Base-by-base conservation (phyloP, 2,797 vertebrate genomes). In the Yasuhikotakia modesta region DNA sequence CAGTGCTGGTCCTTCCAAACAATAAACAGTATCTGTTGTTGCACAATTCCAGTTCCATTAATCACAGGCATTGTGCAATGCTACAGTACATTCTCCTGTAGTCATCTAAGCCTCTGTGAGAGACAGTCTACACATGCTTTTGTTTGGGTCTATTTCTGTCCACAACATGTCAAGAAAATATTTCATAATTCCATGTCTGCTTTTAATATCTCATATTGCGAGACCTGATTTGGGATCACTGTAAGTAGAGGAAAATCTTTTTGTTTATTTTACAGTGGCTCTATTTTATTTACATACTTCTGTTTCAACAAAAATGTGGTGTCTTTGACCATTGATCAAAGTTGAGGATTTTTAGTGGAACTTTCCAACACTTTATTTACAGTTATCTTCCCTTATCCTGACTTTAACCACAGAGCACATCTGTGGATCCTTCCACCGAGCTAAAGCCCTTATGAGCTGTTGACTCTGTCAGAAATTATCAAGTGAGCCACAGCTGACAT, bases 361-460 rank as follows among this genome's bases (percentile, higher is more conserved):
- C 39, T 43, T 43, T 43, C 39, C 39, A 43, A 43, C 39, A 43
- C 8, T 43, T 10, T 43, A 43, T 10, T 10, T 43, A 43, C 39
- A 43, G 11, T 43, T n/a, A 43, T 43, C 39, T 11, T 43, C 39
- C 39, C 39, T 43, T 43, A 43, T 43, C 39, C 39, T 43, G 39
- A 7, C 35, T 39, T 39, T 6, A 39, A 39, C 7, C 8, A 5
- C 6, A 8, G 11, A 78, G 21, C 76, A 55, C 64, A 35, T 52
- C 63, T 21, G 58, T 78, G 60, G 70, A 69, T 39, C 46, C n/a
- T 30, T 45, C 46, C 64, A 68, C 79, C 60, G 64, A 79, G 10
- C 57, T 69, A 64, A 75, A 78, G 69, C 67, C 81, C 81, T 32
- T 75, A 63, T 17, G 76, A 74, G 73, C 77, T 70, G 73, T 74